Conservation (phyloP, 2,113 vertebrate species). For the Acanthochromis polyacanthus region DNA sequence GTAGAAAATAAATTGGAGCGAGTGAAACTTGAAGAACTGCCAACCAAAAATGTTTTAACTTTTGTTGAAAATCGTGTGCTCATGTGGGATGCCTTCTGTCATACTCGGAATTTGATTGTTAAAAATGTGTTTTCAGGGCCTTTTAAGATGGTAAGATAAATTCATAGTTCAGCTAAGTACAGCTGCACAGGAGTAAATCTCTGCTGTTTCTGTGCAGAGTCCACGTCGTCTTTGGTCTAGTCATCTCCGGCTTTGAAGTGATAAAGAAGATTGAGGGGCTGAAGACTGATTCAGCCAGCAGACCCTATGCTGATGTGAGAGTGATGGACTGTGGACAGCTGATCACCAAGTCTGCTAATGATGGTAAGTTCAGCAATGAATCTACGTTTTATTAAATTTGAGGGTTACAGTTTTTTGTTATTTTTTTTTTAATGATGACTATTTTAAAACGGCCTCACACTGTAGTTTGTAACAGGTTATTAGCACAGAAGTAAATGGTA, state of each 20-base stretch:
- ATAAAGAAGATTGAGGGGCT: conserved; percentile 97
- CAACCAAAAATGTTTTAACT: not conserved
- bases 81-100: no score
- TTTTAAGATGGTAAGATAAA: not conserved
- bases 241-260: conserved; percentile 98
- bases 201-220: conserved; percentile 84
- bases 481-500: no score
- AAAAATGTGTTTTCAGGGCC: not conserved
- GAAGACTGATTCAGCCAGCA: conserved; percentile 95
- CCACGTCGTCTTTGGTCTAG: conserved; percentile 97
- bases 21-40: no score
- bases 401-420: no score
- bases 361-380: conserved; percentile 83
- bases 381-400: not conserved
- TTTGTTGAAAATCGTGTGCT: not conserved
- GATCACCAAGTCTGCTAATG: conserved; percentile 90
- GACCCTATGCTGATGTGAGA: conserved; percentile 96
- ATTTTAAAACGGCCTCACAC: not conserved
- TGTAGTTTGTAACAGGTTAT: no score
- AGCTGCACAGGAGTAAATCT: not conserved
- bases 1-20: no score
- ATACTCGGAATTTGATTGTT: no score
- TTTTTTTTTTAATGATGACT: no score
- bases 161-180: not conserved
- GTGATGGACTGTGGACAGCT: conserved; percentile 97